A percentile compares a stretch with the other conserved stretches of the same genome.
Conservation (phyloP, 2,888 invertebrate species). For the Acleris emargana region DNA sequence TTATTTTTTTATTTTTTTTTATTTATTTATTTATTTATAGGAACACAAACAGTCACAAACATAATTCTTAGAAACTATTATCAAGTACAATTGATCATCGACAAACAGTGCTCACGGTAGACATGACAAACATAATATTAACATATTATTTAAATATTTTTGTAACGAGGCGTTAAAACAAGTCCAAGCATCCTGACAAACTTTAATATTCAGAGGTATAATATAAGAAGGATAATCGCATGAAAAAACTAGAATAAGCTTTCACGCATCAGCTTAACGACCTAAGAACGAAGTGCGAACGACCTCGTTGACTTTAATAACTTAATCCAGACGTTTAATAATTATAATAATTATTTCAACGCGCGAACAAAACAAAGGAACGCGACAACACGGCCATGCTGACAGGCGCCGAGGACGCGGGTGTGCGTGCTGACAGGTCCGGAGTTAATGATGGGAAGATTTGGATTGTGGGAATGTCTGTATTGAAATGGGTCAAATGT, state of each 20-base stretch:
- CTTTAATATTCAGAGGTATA: not conserved
- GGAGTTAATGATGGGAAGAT: not conserved
- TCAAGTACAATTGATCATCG: no score
- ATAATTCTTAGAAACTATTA: no score
- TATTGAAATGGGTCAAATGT: no score
- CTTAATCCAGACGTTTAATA: conserved; percentile 29
- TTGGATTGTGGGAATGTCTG: no score
- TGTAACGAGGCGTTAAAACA: no score
- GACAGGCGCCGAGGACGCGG: not conserved
- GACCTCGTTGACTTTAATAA: conserved; percentile 26
- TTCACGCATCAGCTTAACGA: conserved; percentile 21
- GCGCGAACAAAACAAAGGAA: conserved; percentile 22
- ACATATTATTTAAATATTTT: no score
- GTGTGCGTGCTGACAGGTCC: not conserved
- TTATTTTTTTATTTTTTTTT: no score
- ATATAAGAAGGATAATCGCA: not conserved
- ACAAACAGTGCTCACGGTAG: no score
- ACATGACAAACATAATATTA: no score
- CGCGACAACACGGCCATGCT: conserved; percentile 8
- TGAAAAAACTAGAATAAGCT: conserved; percentile 16
- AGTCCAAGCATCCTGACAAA: no score
- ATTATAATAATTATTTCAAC: conserved; percentile 19
- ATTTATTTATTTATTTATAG: no score
- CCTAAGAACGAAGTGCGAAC: not conserved
- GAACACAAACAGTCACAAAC: no score